phyloP scores from a whole-genome alignment of 2,888 invertebrate species.

The Drosophila mulleri region DNA sequence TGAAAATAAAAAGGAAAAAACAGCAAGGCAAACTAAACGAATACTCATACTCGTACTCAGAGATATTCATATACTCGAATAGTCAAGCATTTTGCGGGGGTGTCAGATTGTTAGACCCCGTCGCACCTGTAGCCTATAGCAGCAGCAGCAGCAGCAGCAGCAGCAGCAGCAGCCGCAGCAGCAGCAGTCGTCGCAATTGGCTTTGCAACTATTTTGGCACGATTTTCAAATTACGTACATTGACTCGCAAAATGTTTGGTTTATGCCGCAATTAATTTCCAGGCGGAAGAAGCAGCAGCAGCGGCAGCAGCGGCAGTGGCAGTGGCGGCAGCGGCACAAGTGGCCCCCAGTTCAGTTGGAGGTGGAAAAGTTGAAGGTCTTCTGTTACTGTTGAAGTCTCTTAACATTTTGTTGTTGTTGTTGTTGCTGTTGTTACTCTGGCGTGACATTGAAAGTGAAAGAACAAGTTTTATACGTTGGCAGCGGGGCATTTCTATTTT shows the following conservation, averaged over 20 bases:
- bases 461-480: slow-evolving; percentile 70
- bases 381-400: slow-evolving; percentile 35
- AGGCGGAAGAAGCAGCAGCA: slow-evolving; percentile 72
- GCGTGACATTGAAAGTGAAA: slow-evolving; percentile 80
- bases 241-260: slow-evolving; percentile 79
- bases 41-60: slow-evolving; percentile 37
- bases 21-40: slow-evolving; percentile 12
- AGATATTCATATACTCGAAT: slow-evolving; percentile 16
- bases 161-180: slow-evolving; percentile 26
- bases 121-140: slow-evolving; percentile 52
- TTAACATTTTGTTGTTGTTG: not conserved
- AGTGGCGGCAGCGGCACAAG: slow-evolving; percentile 19
- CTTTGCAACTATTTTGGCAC: slow-evolving; percentile 77
- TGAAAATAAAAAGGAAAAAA: slow-evolving; percentile 10
- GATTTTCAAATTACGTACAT: slow-evolving; percentile 81
- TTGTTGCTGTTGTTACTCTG: slow-evolving; percentile 21
- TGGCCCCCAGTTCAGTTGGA: slow-evolving; percentile 43
- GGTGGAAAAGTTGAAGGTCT: slow-evolving; percentile 73
- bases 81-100: slow-evolving; percentile 63
- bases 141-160: slow-evolving; percentile 33
- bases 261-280: slow-evolving; percentile 80
- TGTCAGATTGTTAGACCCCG: slow-evolving; percentile 63
- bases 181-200: slow-evolving; percentile 52
- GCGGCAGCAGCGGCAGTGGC: slow-evolving; percentile 12
- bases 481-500: slow-evolving; percentile 66